Evolutionary conservation across 2,888 invertebrate genomes (phyloP), one percentile per base, ranked within the genome.

Genomic region (Piscicola geometra): DNA sequence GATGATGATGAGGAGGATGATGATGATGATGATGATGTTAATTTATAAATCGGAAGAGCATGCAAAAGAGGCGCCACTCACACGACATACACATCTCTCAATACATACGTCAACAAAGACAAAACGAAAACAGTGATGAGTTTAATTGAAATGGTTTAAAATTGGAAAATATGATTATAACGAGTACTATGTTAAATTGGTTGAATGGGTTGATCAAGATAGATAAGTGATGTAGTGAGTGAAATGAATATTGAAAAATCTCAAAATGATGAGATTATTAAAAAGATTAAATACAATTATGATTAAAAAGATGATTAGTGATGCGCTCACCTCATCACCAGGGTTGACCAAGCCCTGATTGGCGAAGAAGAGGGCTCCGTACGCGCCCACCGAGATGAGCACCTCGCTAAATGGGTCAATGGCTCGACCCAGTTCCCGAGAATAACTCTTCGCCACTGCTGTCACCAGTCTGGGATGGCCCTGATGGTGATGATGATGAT

Each of bases 381-480:
- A 99, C 0, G 98, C 99, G 5, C 99, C 99, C 56, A 89, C 88
- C 0, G 95, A 93, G 1, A 98, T 90, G 47, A 98, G 83, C 66
- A 99, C 88, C 86, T 99, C 95, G 77, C 89, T 92, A 80, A 90
- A 88, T 0, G 94, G 90, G 86, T 98, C 90, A n/a, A 99, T 88
- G 75, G 90, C 86, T 71, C 90, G 88, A 1, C 89, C 89, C 71
- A 93, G 86, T 30, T 95, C 84, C 69, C 90, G 90, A 0, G 93
- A 91, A 85, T 96, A 99, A 1, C 98, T 86, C 83, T 92, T 92
- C 0, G 92, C 87, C 47, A 99, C 83, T 0, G 90, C 92, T 81
- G 92, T 90, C 0, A 98, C 91, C 76, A 99, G 87, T 79, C 93
- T 89, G 0, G 93, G 92, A 85, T 96, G 95, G 41, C 97, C 97